Percentiles rank a stretch among this genome's conserved stretches.
Conservation (phyloP, 2,797 vertebrate genomes). For the Percopsis omiscomaycus region DNA sequence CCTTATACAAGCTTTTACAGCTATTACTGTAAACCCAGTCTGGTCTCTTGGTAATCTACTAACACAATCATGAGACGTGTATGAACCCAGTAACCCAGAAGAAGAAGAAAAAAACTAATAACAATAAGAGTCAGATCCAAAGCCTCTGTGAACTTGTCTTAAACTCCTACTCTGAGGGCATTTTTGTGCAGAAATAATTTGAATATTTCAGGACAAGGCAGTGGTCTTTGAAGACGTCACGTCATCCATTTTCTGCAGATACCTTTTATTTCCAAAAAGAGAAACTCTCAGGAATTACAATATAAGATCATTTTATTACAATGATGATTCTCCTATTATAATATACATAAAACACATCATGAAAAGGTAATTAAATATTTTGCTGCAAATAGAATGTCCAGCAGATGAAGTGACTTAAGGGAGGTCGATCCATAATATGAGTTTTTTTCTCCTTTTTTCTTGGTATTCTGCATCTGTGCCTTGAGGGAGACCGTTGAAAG, state of each 20-base stretch:
- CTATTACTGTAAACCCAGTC: conserved; percentile 14
- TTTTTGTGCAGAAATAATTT: conserved; percentile 28
- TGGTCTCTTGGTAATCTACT: conserved; percentile 49
- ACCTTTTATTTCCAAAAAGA: not conserved
- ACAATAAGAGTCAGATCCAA: conserved; percentile 4
- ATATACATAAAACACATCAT: no score
- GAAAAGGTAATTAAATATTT: no score
- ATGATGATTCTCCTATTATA: no score
- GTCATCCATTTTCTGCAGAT: not conserved
- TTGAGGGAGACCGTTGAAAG: conserved; percentile 88
- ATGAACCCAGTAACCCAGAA: conserved; percentile 59
- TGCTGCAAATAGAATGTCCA: no score
- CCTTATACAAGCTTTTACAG: conserved; percentile 20
- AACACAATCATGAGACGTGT: conserved; percentile 33
- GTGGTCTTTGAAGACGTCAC: not conserved
- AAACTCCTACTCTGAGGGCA: conserved; percentile 14
- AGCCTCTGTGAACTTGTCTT: not conserved
- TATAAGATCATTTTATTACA: not conserved
- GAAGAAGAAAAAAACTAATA: not conserved
- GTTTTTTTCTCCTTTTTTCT: no score
- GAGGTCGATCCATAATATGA: no score
- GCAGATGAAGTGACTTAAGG: no score
- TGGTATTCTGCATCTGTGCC: conserved; percentile 90
- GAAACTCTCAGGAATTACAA: not conserved
- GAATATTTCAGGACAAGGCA: conserved; percentile 3